Evolutionary conservation across 2,888 invertebrate genomes (phyloP).

Genomic region (Pterobdella sp.): DNA sequence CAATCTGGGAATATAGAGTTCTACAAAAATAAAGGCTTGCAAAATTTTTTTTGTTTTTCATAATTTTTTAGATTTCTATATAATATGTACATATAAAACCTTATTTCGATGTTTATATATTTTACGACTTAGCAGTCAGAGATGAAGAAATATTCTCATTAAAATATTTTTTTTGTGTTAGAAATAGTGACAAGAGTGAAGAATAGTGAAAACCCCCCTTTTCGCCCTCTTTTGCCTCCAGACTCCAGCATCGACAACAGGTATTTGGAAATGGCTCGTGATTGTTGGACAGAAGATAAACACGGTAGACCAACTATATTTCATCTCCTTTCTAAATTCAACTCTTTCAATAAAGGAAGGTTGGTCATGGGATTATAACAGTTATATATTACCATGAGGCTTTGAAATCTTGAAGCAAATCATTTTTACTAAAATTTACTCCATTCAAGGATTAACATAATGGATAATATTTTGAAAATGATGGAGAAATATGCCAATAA

Average conservation of each 20-base stretch:
- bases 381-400: not conserved
- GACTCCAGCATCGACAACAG: conserved; percentile 17
- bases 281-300: conserved; percentile 30
- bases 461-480: conserved; percentile 48
- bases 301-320: conserved; percentile 16
- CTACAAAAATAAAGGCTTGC: not conserved
- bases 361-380: conserved; percentile 4
- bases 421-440: not conserved
- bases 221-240: conserved; percentile 19
- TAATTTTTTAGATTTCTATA: too few relatives aligned
- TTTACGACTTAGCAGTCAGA: too few relatives aligned
- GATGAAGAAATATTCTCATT: too few relatives aligned
- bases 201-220: conserved; percentile 23
- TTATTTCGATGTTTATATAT: too few relatives aligned
- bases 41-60: too few relatives aligned
- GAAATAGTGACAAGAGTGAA: conserved; percentile 30
- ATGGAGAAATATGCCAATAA: conserved; percentile 48
- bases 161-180: too few relatives aligned
- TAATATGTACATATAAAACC: too few relatives aligned
- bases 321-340: conserved; percentile 26
- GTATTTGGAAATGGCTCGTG: conserved; percentile 18
- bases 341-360: conserved; percentile 31
- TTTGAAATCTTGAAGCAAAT: not conserved
- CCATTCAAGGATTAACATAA: conserved; percentile 38
- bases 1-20: conserved; percentile 32